phyloP scores from a whole-genome alignment of 2,797 vertebrate species.

The Catostomus latipinnis region DNA sequence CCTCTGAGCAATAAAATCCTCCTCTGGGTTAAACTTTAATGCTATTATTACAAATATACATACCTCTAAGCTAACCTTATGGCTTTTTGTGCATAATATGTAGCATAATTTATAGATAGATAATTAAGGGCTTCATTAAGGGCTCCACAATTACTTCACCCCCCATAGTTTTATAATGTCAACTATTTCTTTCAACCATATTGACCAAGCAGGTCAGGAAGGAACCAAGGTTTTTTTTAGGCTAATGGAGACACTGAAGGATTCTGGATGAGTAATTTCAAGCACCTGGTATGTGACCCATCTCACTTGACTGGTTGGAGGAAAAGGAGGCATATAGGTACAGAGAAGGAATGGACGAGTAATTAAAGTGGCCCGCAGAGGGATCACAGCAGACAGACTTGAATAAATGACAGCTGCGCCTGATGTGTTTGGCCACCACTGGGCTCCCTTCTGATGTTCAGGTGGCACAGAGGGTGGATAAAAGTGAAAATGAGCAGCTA shows the following conservation, averaged over 20 bases:
- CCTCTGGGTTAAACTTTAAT: too few species aligned
- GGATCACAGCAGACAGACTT: slow-evolving; percentile 32
- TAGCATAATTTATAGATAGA: neutral
- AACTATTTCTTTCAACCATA: neutral
- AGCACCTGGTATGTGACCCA: slow-evolving; percentile 29
- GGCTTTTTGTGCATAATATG: too few species aligned
- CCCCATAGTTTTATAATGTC: neutral
- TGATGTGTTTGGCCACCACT: slow-evolving; percentile 20
- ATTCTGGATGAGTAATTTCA: slow-evolving; percentile 49
- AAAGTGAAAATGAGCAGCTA: slow-evolving; percentile 54
- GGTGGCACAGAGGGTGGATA: slow-evolving; percentile 44
- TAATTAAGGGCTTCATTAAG: neutral
- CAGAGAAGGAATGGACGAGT: slow-evolving; percentile 25
- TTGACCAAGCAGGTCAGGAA: slow-evolving; percentile 8
- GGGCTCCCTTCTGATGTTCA: slow-evolving; percentile 39
- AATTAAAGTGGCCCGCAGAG: slow-evolving; percentile 57
- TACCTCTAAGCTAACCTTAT: too few species aligned
- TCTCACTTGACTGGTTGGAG: slow-evolving; percentile 39
- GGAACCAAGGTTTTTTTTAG: neutral
- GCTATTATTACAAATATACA: too few species aligned
- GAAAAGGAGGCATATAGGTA: slow-evolving; percentile 2
- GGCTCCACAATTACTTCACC: neutral
- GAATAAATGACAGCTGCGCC: slow-evolving; percentile 47
- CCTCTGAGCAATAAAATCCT: too few species aligned
- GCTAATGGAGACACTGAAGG: slow-evolving; percentile 11